phyloP scores from a whole-genome alignment of 2,888 invertebrate species.

The Rambutsinella grinnellia region DNA sequence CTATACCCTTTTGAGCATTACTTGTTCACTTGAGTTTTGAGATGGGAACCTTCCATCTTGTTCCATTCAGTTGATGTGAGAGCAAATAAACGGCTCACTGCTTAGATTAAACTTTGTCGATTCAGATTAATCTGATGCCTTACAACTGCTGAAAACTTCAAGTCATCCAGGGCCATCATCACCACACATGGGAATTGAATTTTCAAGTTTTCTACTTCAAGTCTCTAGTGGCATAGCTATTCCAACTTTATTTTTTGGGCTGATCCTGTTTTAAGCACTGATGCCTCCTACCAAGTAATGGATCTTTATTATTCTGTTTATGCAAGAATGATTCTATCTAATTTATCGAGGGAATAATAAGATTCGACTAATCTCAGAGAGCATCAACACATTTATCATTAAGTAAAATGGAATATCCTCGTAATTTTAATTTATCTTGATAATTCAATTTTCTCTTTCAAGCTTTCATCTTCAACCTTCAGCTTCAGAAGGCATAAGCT shows the following conservation, averaged over 20 bases:
- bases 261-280: neutral
- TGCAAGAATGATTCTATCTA: slow-evolving; percentile 22
- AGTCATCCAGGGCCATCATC: slow-evolving; percentile 3
- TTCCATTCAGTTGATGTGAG: too few species aligned
- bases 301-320: slow-evolving; percentile 25
- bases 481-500: too few species aligned
- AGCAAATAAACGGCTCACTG: slow-evolving; percentile 34
- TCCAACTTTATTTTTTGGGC: too few species aligned
- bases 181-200: slow-evolving; percentile 24
- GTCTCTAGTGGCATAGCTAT: slow-evolving; percentile 23
- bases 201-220: slow-evolving; percentile 18
- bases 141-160: neutral
- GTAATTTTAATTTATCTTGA: too few species aligned
- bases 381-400: too few species aligned
- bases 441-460: too few species aligned
- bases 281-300: slow-evolving; percentile 1
- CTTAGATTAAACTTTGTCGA: slow-evolving; percentile 26
- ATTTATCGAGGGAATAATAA: slow-evolving; percentile 36
- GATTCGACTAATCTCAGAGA: slow-evolving; percentile 7
- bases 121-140: neutral
- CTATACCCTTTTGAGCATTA: too few species aligned
- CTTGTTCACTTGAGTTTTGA: too few species aligned
- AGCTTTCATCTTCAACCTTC: too few species aligned
- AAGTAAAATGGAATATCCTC: too few species aligned
- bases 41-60: too few species aligned